phyloP scores from a whole-genome alignment of 2,888 invertebrate genomes.

The Nemurella pictetii region DNA sequence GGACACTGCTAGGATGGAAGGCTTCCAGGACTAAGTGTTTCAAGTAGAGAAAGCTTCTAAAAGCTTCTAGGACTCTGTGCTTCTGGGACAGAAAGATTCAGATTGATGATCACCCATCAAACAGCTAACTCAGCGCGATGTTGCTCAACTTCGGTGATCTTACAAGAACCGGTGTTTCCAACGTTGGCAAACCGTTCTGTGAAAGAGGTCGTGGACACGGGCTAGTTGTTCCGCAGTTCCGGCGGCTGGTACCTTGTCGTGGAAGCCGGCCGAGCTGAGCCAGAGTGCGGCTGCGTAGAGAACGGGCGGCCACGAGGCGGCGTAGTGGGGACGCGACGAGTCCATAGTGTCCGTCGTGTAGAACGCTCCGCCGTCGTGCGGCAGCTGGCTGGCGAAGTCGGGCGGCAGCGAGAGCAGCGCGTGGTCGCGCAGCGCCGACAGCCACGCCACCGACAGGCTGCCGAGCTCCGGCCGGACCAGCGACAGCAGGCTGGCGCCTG shows the following conservation, averaged over 20 bases:
- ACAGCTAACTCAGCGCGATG: no score
- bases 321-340: constrained; percentile 88
- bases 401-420: constrained; percentile 89
- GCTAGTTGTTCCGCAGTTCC: no score
- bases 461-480: constrained; percentile 93
- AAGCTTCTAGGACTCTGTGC: no score
- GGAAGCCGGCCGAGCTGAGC: constrained; percentile 72
- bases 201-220: no score
- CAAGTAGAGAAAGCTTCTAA: no score
- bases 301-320: constrained; percentile 91
- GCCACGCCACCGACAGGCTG: constrained; percentile 91
- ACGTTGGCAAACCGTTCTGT: no score
- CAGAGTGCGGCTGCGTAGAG: constrained; percentile 90
- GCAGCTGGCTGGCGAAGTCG: constrained; percentile 93
- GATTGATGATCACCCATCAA: no score
- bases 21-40: no score
- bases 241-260: constrained; percentile 46
- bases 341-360: constrained; percentile 97
- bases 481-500: constrained; percentile 74
- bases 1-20: no score
- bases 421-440: constrained; percentile 92
- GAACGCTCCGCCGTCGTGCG: constrained; percentile 95
- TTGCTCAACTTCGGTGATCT: no score
- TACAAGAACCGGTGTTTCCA: no score
- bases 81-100: no score